A percentile compares a stretch with the other conserved stretches of the same genome.
Evolutionary conservation across 2,113 vertebrate genomes (phyloP).

Genomic region (Pterocles gutturalis): DNA sequence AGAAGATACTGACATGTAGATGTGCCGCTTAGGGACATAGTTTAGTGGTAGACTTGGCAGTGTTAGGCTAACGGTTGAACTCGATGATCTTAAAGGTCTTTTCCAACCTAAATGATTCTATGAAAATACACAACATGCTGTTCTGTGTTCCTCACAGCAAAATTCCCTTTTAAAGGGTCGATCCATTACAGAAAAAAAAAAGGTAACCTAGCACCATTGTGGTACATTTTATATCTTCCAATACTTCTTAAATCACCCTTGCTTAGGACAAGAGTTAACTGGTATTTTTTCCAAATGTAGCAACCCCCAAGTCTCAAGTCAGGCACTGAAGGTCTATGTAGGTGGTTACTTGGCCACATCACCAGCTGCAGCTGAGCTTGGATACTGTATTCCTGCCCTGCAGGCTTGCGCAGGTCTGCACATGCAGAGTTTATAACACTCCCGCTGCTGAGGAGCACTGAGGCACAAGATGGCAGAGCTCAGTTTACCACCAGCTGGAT

Average conservation of each 20-base stretch:
- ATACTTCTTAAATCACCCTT: background rate
- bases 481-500: background rate
- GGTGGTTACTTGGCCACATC: background rate
- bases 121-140: background rate
- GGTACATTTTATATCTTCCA: background rate
- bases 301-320: background rate
- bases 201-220: background rate
- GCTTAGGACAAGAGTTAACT: background rate
- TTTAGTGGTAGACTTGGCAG: background rate
- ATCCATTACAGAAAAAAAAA: background rate
- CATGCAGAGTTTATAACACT: background rate
- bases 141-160: background rate
- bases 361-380: background rate
- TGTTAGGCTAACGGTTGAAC: background rate
- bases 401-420: background rate
- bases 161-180: background rate
- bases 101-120: background rate
- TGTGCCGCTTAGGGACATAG: background rate
- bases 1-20: background rate
- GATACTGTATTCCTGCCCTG: background rate
- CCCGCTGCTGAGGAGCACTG: background rate
- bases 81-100: background rate
- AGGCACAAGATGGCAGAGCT: background rate
- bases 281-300: background rate
- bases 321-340: background rate